Percentiles rank a stretch among this genome's conserved stretches.
Conservation (phyloP, 2,888 invertebrate genomes). For the Xestia rhomboidea region DNA sequence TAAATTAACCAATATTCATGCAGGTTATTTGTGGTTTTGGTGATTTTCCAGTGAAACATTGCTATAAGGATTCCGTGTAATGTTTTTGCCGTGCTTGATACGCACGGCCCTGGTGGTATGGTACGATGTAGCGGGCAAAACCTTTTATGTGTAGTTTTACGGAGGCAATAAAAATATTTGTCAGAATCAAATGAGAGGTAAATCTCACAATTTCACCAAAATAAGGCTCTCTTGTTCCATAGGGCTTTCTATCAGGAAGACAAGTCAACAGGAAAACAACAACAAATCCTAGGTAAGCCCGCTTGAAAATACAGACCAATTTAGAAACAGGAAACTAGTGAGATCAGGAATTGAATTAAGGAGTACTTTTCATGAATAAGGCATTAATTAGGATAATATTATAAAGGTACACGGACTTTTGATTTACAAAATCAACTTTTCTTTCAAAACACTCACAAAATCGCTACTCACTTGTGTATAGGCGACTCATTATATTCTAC, state of each 20-base stretch:
- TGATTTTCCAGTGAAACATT: slow-evolving; percentile 36
- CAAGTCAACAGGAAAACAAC: not conserved
- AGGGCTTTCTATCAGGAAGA: not conserved
- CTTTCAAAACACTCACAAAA: slow-evolving; percentile 33
- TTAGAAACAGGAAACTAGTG: not conserved
- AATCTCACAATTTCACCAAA: not conserved
- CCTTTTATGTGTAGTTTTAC: not conserved
- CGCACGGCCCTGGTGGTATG: too few species aligned
- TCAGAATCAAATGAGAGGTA: not conserved
- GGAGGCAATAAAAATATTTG: not conserved
- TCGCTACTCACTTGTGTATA: slow-evolving; percentile 53
- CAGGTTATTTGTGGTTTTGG: slow-evolving; percentile 39
- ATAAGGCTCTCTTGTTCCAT: not conserved
- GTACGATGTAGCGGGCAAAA: not conserved
- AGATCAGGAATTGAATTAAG: slow-evolving; percentile 2
- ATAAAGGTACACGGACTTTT: slow-evolving; percentile 25
- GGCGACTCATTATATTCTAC: slow-evolving; percentile 64
- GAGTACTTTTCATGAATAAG: slow-evolving; percentile 10
- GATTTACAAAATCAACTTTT: slow-evolving; percentile 41
- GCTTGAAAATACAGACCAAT: slow-evolving; percentile 1
- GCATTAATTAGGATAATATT: slow-evolving; percentile 40
- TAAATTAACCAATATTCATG: slow-evolving; percentile 36
- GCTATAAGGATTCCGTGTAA: not conserved
- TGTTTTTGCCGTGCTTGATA: too few species aligned
- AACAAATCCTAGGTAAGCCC: not conserved